These are phyloP conservation scores for Ennomos fuscantarius DNA, from an alignment of 2,888 invertebrate genomes.

Conservation along the genomic window DNA sequence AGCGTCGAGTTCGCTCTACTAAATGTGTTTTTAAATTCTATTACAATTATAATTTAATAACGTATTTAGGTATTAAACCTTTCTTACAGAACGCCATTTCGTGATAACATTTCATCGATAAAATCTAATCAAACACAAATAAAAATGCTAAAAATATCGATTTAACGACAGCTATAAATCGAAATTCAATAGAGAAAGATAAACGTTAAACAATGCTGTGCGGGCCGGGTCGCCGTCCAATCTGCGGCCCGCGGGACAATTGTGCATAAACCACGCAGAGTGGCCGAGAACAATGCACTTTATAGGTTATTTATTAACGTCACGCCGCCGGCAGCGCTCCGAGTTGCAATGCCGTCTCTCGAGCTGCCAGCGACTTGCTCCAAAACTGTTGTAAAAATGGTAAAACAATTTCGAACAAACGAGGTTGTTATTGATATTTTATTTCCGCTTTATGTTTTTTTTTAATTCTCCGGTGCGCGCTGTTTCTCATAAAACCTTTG, in stretches of 20 bases:
- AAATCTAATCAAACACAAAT: conserved; percentile 47
- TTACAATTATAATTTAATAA: not conserved
- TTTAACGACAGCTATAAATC: conserved; percentile 62
- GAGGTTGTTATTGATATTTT: conserved; percentile 75
- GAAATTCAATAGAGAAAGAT: conserved; percentile 57
- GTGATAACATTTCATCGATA: conserved; percentile 38
- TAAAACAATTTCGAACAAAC: conserved; percentile 70
- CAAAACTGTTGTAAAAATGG: conserved; percentile 47
- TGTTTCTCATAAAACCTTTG: conserved; percentile 16
- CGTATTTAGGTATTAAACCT: conserved; percentile 2
- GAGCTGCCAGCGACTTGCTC: conserved; percentile 20
- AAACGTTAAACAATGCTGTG: conserved; percentile 43
- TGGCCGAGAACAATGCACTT: conserved; percentile 66
- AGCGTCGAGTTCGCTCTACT: not conserved
- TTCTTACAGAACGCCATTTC: conserved; percentile 19
- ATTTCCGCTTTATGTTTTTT: conserved; percentile 49
- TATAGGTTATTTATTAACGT: conserved; percentile 61
- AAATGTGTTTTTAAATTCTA: conserved; percentile 2
- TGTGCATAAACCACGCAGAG: conserved; percentile 70
- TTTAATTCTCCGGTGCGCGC: conserved; percentile 22
- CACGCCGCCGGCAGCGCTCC: conserved; percentile 19
- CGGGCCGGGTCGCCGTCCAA: conserved; percentile 37
- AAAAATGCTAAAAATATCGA: conserved; percentile 58
- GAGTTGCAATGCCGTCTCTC: conserved; percentile 15
- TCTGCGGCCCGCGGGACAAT: conserved; percentile 56